Evolutionary conservation across 2,797 vertebrate genomes (phyloP).

Genomic region (Gambusia yucatana): DNA sequence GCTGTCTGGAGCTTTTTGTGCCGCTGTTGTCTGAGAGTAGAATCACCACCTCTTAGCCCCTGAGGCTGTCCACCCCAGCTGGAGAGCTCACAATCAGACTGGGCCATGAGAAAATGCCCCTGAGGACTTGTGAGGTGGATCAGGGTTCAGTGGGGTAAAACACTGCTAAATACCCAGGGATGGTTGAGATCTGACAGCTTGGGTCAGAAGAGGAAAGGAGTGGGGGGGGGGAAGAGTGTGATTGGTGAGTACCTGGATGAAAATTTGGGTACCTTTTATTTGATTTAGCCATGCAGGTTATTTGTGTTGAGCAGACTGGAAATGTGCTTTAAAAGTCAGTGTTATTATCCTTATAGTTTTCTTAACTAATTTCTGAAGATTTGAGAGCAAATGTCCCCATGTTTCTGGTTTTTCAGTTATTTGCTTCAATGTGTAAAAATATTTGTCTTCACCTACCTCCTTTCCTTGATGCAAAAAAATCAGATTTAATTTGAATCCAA

Average conservation of each 20-base stretch:
- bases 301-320: slow-evolving; percentile 25
- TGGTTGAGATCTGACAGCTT: slow-evolving; percentile 61
- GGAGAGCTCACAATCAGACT: slow-evolving; percentile 52
- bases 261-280: slow-evolving; percentile 10
- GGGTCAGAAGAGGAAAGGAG: slow-evolving; percentile 40
- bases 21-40: slow-evolving; percentile 51
- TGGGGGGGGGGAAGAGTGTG: slow-evolving; percentile 2
- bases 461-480: background rate
- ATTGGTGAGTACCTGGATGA: slow-evolving; percentile 16
- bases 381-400: background rate
- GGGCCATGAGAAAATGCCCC: slow-evolving; percentile 46
- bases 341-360: background rate
- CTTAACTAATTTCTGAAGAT: background rate
- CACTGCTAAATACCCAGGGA: slow-evolving; percentile 61
- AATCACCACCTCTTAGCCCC: slow-evolving; percentile 31
- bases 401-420: background rate
- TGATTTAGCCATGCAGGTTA: slow-evolving; percentile 54
- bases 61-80: slow-evolving; percentile 61
- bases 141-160: slow-evolving; percentile 70
- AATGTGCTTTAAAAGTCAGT: background rate
- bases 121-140: slow-evolving; percentile 61
- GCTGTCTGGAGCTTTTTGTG: slow-evolving; percentile 67
- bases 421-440: background rate
- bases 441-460: too few species aligned
- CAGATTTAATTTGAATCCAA: background rate